Conservation (phyloP, 1,140 invertebrate genomes). For the Campoletis sonorensis region DNA sequence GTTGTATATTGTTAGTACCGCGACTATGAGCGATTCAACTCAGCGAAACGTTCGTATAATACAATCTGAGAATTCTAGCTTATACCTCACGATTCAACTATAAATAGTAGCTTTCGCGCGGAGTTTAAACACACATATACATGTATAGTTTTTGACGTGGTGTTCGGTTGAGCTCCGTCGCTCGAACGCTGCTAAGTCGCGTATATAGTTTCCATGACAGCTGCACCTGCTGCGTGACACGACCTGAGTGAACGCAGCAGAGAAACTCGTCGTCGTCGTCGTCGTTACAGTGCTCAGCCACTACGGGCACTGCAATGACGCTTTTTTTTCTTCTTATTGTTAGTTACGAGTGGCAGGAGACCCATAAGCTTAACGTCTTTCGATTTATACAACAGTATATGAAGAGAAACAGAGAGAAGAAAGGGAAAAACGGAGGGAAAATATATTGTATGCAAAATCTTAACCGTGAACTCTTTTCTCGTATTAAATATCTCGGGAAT, state of each 20-base stretch:
- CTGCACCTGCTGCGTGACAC: constrained; percentile 53
- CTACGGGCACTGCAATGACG: constrained; percentile 1
- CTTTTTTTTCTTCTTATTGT: constrained; percentile 34
- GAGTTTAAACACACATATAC: constrained; percentile 20
- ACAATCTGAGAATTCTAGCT: constrained; percentile 44
- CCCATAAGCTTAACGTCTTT: constrained; percentile 28
- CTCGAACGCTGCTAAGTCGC: constrained; percentile 45
- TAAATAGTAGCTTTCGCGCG: constrained; percentile 40
- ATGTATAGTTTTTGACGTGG: background rate
- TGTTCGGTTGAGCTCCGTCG: background rate
- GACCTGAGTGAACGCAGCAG: constrained; percentile 49
- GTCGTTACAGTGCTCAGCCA: constrained; percentile 18
- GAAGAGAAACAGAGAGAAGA: background rate
- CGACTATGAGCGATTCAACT: constrained; percentile 37
- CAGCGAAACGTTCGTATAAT: constrained; percentile 37
- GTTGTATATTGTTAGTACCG: background rate
- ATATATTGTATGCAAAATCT: background rate
- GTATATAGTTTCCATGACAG: constrained; percentile 48
- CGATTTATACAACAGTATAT: constrained; percentile 4
- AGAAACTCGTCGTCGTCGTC: constrained; percentile 36
- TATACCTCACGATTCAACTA: constrained; percentile 45
- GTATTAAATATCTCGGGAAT: no score
- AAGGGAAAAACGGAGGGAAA: background rate
- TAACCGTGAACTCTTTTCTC: no score
- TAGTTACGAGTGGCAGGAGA: constrained; percentile 32